phyloP scores from a whole-genome alignment of 2,113 vertebrate species.

The Clarias batrachus region DNA sequence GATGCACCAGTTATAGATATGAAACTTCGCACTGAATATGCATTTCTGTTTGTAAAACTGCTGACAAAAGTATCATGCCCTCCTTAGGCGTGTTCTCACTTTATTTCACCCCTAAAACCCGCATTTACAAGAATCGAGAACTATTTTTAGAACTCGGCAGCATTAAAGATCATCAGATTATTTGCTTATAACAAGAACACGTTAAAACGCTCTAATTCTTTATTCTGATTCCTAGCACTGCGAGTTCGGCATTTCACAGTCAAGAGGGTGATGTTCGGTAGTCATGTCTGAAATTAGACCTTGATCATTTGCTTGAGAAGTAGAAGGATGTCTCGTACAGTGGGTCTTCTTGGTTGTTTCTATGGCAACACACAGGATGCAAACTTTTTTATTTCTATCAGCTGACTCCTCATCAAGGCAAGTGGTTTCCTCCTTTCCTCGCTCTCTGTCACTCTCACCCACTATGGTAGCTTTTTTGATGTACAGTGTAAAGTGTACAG shows the following conservation, averaged over 20 bases:
- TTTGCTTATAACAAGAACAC: background rate
- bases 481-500: too few species aligned
- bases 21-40: background rate
- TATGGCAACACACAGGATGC: background rate
- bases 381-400: conserved; percentile 4
- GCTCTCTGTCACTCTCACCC: background rate
- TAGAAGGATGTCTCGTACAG: background rate
- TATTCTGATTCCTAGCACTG: background rate
- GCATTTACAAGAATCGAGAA: background rate
- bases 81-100: background rate
- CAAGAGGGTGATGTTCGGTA: background rate
- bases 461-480: too few species aligned
- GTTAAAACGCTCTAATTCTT: background rate
- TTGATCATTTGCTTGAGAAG: background rate
- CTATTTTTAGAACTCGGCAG: background rate
- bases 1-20: background rate
- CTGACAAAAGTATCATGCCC: background rate
- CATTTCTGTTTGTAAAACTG: background rate
- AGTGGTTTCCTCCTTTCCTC: background rate
- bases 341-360: background rate
- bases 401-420: background rate
- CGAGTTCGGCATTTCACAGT: too few species aligned
- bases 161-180: background rate
- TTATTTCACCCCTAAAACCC: background rate
- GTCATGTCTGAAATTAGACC: background rate